Conservation (phyloP, 1,140 invertebrate genomes). For the Samia ricini region DNA sequence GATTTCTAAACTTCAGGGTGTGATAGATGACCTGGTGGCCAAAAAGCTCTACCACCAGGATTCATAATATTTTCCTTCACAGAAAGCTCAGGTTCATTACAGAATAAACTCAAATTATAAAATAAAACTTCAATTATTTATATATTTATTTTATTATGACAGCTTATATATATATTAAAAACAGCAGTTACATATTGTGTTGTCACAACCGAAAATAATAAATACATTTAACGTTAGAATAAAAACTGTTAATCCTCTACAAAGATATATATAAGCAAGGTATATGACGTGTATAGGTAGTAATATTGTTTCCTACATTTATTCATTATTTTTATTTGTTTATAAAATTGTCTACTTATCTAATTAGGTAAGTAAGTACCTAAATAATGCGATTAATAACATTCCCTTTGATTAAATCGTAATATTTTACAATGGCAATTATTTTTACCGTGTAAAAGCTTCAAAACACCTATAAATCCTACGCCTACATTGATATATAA, state of each 20-base stretch:
- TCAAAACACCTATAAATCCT: conserved; percentile 69
- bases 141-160: neutral
- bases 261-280: conserved; percentile 16
- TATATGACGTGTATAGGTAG: neutral
- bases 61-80: too few relatives aligned
- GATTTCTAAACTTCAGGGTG: too few relatives aligned
- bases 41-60: too few relatives aligned
- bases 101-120: neutral
- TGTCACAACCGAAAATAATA: conserved; percentile 39
- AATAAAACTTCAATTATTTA: neutral
- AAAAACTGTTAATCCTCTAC: neutral
- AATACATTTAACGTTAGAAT: conserved; percentile 17
- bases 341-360: conserved; percentile 54
- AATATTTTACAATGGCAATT: conserved; percentile 66
- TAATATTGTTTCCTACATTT: conserved; percentile 7
- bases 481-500: conserved; percentile 44
- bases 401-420: conserved; percentile 3
- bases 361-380: conserved; percentile 36
- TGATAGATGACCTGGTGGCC: too few relatives aligned
- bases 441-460: conserved; percentile 69
- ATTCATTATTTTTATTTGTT: conserved; percentile 25
- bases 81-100: too few relatives aligned
- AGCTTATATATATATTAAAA: neutral
- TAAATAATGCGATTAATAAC: conserved; percentile 38
- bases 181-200: conserved; percentile 31